Evolutionary conservation across 1,140 invertebrate genomes (phyloP).

Genomic region (Eueides isabella): DNA sequence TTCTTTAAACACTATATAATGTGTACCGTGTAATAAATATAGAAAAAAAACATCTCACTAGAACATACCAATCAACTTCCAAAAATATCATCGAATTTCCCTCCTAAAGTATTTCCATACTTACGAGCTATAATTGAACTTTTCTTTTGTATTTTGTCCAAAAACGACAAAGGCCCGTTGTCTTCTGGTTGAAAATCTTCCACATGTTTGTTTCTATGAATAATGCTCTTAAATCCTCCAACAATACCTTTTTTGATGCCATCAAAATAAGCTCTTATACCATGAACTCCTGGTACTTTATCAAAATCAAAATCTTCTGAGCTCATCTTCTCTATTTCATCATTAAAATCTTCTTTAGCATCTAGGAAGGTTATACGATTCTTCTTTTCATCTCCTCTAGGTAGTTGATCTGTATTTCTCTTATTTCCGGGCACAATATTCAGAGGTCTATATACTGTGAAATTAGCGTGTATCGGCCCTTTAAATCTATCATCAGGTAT

Average conservation of each 20-base stretch:
- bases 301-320: constrained; percentile 24
- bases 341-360: constrained; percentile 49
- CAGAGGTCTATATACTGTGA: constrained; percentile 41
- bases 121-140: constrained; percentile 24
- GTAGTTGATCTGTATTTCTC: constrained; percentile 15
- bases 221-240: constrained; percentile 40
- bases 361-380: constrained; percentile 50
- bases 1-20: neutral
- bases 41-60: neutral
- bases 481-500: constrained; percentile 50
- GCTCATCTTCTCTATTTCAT: constrained; percentile 19
- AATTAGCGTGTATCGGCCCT: constrained; percentile 52
- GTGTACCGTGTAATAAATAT: neutral
- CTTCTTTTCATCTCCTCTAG: constrained; percentile 40
- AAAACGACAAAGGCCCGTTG: constrained; percentile 19
- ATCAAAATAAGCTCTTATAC: constrained; percentile 47
- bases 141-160: constrained; percentile 35
- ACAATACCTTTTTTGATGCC: constrained; percentile 47
- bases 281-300: constrained; percentile 15
- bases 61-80: neutral
- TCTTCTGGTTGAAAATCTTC: constrained; percentile 4
- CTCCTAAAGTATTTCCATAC: constrained; percentile 23
- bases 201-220: constrained; percentile 27
- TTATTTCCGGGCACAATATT: constrained; percentile 38
- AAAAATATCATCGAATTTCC: constrained; percentile 17